Base-by-base conservation (phyloP, 2,888 invertebrate genomes). In the Desoria tigrina region DNA sequence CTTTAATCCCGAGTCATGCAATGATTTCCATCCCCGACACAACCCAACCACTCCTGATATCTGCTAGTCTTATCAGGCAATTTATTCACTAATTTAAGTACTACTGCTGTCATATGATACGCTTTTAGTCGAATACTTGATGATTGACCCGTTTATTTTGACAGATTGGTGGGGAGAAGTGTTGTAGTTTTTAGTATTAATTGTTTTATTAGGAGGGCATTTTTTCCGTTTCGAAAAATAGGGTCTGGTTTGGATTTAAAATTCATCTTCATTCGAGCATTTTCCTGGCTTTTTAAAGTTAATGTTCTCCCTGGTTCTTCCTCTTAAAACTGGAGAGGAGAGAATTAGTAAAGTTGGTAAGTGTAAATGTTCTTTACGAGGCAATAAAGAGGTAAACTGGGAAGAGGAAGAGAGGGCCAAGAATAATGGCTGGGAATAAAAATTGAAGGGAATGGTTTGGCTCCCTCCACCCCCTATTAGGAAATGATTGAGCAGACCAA, bases 401-500 rank as follows among this genome's bases (percentile, higher is more conserved):
- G 64, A 57, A 66, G 49, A 59, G 59, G 66, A 57, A 66, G 56
- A 62, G 59, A n/a, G n/a, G n/a, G n/a, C n/a, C n/a, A n/a, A n/a
- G n/a, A 32, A 49, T 59, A 59, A 49, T 60, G 37, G 37, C 28
- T 18, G 18, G 23, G 42, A 28, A 61, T 61, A 61, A 53, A 42
- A 61, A 45, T 21, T 45, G 62, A 55, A 42, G 54, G 37, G 28
- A 55, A 62, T 62, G 42, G 55, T 53, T n/a, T 62, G 7, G n/a
- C 45, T 62, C 53, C 39, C 42, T 42, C 54, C 74, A 74, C 74
- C 76, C 76, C 76, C 73, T 73, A 74, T 73, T 74, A 74, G 71
- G 72, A 76, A 74, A 76, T 76, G 75, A 76, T 74, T 76, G 75
- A 76, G 71, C 72, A 73, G 74, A 73, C 75, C 75, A 76, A 76